Evolutionary conservation across 2,113 vertebrate genomes (phyloP).

Genomic region (Pterocles burchelli): DNA sequence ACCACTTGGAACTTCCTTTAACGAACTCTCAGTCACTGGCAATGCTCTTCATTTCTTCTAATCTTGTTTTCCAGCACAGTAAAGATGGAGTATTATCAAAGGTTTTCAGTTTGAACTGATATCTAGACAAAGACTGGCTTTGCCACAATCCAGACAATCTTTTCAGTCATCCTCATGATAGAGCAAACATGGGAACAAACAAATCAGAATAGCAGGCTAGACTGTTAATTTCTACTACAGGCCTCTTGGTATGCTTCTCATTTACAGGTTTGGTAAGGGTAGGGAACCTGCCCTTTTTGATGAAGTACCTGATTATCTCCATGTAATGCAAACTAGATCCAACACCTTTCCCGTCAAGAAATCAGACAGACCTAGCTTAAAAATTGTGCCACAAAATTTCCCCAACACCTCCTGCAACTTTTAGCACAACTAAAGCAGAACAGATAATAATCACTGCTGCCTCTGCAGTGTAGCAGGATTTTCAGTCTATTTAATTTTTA

Average conservation of each 20-base stretch:
- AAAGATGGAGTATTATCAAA: background rate
- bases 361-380: background rate
- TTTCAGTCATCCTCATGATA: background rate
- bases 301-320: background rate
- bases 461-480: background rate
- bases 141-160: background rate
- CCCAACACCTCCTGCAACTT: background rate
- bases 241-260: fast-evolving
- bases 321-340: background rate
- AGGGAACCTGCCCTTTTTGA: background rate
- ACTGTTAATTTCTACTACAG: background rate
- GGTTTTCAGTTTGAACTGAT: background rate
- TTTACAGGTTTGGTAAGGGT: background rate
- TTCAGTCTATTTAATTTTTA: background rate
- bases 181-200: background rate
- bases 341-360: background rate
- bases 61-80: background rate
- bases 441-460: background rate
- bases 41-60: background rate
- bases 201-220: background rate
- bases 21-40: background rate
- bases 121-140: background rate
- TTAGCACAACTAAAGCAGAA: background rate
- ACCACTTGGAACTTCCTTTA: background rate
- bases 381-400: background rate